Base-by-base conservation (phyloP, 53 echinoderm and acorn worm species). In the Glandiceps talaboti region DNA sequence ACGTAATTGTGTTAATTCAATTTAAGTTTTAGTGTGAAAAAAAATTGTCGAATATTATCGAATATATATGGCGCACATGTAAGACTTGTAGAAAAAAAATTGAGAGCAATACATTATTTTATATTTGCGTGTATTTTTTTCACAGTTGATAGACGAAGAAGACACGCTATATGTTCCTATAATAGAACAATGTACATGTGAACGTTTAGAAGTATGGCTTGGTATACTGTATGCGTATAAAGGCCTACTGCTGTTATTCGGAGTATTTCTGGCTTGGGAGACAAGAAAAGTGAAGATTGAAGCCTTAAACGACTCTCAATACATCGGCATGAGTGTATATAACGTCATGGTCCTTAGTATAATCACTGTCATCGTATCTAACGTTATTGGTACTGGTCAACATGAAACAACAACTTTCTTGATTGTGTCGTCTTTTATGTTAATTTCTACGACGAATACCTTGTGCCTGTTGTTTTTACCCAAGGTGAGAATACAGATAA, bases 311-410 rank as follows among this genome's bases (percentile, higher is more conserved):
- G 99, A 99, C 83, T 99, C 99, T 14, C 87, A 99, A 74, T 99
- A 99, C 84, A 99, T 99, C 76, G 99, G 89, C 30, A 89, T 97
- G 73, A 93, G 93, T 80, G 99, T 99, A 0, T 99, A 99, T 83
- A 99, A 99, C 80, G 99, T 99, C 28, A 88, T 94, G 32, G 90
- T 99, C 30, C 89, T 99, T 89, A 99, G 99, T 74, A 91, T 99
- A 0, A 85, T 99, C 26, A 92, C 99, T 27, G 99, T 99, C 73
- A 87, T 93, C 29, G 91, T 97, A 79, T 94, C 94, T 28, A 99
- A 91, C 82, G 80, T 94, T 26, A 87, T 99, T 30, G 93, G 74
- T 76, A 90, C 85, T 74, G 93, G 91, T 28, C 84, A 94, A 26
- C 91, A 91, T 27, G 87, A 88, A 64, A 99, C 91, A 77, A 91